A percentile compares a stretch with the other conserved stretches of the same genome.
Conservation (phyloP, 2,888 invertebrate genomes). For the Teleiodes luculella region DNA sequence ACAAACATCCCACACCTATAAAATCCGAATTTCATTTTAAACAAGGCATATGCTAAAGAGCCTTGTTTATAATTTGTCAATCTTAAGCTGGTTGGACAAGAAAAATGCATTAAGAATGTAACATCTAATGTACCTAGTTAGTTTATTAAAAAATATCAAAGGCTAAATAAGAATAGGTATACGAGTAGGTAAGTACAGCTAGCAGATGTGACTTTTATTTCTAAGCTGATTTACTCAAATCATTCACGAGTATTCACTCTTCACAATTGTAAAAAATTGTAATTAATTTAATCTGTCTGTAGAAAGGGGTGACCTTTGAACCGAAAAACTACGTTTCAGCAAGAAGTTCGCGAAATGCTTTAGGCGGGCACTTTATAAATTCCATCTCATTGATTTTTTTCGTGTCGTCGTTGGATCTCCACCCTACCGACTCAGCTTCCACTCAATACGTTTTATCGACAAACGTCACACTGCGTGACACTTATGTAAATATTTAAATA, state of each 20-base stretch:
- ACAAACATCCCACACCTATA: slow-evolving; percentile 37
- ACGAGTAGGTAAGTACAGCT: too few species aligned
- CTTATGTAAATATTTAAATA: slow-evolving; percentile 81
- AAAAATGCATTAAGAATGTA: too few species aligned
- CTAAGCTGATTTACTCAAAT: too few species aligned
- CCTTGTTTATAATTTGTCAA: too few species aligned
- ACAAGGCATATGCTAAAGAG: slow-evolving; percentile 5
- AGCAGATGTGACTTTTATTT: too few species aligned
- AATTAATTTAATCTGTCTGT: background rate
- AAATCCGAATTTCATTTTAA: slow-evolving; percentile 13
- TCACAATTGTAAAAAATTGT: background rate
- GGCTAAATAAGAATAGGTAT: too few species aligned
- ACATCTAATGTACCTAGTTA: too few species aligned
- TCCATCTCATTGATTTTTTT: slow-evolving; percentile 15
- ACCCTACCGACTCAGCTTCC: slow-evolving; percentile 22
- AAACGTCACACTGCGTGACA: slow-evolving; percentile 76
- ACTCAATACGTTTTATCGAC: slow-evolving; percentile 75
- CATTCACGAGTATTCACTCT: background rate
- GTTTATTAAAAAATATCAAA: too few species aligned
- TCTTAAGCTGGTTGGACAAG: too few species aligned
- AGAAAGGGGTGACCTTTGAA: background rate
- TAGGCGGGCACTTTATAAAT: slow-evolving; percentile 8
- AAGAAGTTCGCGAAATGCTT: slow-evolving; percentile 6
- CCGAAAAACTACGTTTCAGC: background rate
- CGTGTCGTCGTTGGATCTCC: slow-evolving; percentile 2